phyloP scores from a whole-genome alignment of 92 coral and sea anemone species.

The Zoanthus sansibaricus region DNA sequence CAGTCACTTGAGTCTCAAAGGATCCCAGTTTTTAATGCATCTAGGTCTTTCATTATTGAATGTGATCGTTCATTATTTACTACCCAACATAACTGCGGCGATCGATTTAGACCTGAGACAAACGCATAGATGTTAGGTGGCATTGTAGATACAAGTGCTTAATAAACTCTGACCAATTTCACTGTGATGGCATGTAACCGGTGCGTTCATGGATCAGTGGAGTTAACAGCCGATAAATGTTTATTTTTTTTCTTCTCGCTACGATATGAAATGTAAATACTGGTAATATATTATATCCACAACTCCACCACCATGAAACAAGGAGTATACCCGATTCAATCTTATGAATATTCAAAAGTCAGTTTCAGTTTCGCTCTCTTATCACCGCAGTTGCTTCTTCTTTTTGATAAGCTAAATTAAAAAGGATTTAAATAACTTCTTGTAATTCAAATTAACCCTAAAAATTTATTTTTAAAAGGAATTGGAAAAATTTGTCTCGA shows the following conservation, averaged over 20 bases:
- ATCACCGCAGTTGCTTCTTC: neutral
- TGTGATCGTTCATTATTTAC: too few species aligned
- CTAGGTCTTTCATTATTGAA: too few species aligned
- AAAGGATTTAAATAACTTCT: too few species aligned
- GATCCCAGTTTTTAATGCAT: too few species aligned
- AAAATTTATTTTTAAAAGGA: neutral
- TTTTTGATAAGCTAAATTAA: neutral
- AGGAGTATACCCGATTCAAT: neutral
- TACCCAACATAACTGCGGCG: too few species aligned
- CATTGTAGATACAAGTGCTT: too few species aligned
- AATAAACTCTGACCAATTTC: too few species aligned
- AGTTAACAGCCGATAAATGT: neutral
- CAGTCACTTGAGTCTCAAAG: too few species aligned
- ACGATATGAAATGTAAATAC: slow-evolving; percentile 37
- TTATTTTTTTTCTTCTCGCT: slow-evolving; percentile 30
- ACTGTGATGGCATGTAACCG: too few species aligned
- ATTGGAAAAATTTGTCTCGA: neutral
- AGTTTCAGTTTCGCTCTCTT: neutral
- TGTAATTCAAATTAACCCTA: neutral
- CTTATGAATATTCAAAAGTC: slow-evolving; percentile 33
- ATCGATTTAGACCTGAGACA: too few species aligned
- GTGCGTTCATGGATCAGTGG: slow-evolving; percentile 1
- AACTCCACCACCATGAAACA: slow-evolving; percentile 4
- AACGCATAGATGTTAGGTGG: too few species aligned
- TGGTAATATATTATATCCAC: slow-evolving; percentile 4